Base-by-base conservation (phyloP, 2,113 vertebrate species). In the Sula dactylatra region DNA sequence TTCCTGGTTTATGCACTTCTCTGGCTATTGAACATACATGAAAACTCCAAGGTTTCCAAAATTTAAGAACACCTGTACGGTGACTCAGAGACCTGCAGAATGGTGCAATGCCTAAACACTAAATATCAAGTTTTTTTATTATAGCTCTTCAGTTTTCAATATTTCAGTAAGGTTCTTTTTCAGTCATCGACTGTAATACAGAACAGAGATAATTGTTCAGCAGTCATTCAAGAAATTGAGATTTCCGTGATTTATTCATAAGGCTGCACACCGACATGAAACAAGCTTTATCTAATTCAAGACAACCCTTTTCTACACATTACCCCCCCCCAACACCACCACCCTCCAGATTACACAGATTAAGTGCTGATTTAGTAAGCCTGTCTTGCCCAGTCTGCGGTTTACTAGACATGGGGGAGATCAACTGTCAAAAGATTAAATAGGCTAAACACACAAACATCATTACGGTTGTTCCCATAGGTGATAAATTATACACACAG, bases 61-160 rank as follows among this genome's bases (percentile, higher is more conserved):
- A 52, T 36, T 52, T 32, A 71, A 80, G 13, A 65, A 16, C 7
- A 27, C 21, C 26, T 62, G 29, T 16, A 26, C 4, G 16, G 36
- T 1, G 4, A 86, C 47, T 36, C 36, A 50, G 27, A 65, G 27
- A 56, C 47, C 11, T 59, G 36, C 29, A 61, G 64, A 71, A 66
- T 4, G 16, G 36, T 2, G 1, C 45, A 20, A 61, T 32, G n/a
- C 44, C 32, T 66, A 55, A 66, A 38, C 0, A 3, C 38, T 38
- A 64, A 14, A 5, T 17, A 56, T 8, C 4, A 36, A 27, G 7
- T 2, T 31, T 25, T 44, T 55, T 54, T 36, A 16, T n/a, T 47
- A 77, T 2, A 72, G n/a, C 16, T 20, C 49, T 89, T 80, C 27
- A 26, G 14, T 44, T 80, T 74, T 69, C 67, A n/a, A 0, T 88